These are phyloP conservation scores for Cryptoprocta ferox DNA, from an alignment of 2,797 vertebrate species.

Conservation along the genomic window DNA sequence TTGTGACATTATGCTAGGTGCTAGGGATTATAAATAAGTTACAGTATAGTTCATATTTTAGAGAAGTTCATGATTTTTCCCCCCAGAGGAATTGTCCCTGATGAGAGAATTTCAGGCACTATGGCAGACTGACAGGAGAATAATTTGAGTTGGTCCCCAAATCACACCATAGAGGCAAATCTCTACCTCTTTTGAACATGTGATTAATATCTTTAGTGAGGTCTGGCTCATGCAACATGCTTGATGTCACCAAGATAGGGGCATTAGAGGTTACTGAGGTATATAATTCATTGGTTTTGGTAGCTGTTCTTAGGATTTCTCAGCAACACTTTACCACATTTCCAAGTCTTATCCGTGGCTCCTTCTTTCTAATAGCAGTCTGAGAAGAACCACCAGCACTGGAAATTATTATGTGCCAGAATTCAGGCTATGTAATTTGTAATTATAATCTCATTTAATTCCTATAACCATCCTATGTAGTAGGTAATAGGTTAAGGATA, in stretches of 20 bases:
- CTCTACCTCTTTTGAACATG: not conserved
- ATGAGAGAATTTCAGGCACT: not conserved
- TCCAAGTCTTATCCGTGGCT: not conserved
- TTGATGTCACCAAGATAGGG: not conserved
- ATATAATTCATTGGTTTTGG: not conserved
- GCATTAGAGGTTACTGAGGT: not conserved
- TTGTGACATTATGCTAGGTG: not conserved
- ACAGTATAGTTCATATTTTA: not conserved
- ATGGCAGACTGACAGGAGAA: not conserved
- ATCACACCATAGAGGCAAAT: not conserved
- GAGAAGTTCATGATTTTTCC: not conserved
- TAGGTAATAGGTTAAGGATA: not conserved
- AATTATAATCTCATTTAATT: not conserved
- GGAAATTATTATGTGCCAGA: not conserved
- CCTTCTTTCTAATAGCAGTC: not conserved
- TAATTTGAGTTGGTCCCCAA: not conserved
- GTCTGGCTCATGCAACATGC: not conserved
- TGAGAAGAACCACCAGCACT: not conserved
- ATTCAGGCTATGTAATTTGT: not conserved
- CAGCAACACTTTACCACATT: not conserved
- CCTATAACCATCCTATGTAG: not conserved
- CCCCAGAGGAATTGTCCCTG: not conserved
- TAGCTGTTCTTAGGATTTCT: not conserved
- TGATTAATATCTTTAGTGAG: not conserved
- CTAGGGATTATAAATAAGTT: not conserved